Conservation (phyloP, 2,888 invertebrate species). For the Nemoura dubitans region DNA sequence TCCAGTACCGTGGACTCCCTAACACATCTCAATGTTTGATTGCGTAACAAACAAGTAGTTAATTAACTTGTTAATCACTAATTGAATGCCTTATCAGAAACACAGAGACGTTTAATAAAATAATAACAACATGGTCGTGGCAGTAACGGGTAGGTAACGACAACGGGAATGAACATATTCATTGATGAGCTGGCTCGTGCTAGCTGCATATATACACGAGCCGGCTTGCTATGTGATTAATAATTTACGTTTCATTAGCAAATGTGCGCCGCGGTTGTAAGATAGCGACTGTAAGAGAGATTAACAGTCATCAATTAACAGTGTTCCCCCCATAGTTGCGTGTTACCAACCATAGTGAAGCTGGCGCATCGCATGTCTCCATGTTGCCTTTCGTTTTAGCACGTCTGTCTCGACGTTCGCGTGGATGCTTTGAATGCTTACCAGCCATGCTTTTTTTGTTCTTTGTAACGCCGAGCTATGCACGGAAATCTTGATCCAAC, state of each 20-base stretch:
- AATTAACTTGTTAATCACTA: neutral
- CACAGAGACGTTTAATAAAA: neutral
- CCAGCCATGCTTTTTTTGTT: neutral
- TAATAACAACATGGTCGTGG: neutral
- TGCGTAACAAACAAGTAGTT: neutral
- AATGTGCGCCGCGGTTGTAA: conserved; percentile 19
- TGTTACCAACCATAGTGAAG: neutral
- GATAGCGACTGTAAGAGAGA: conserved; percentile 23
- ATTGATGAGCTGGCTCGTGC: neutral
- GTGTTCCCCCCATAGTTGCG: neutral
- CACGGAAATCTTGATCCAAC: neutral
- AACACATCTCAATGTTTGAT: too few relatives aligned
- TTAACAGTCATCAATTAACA: conserved; percentile 32
- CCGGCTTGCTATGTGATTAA: conserved; percentile 25
- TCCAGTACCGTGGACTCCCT: too few relatives aligned
- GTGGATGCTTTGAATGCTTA: neutral
- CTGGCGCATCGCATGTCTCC: neutral
- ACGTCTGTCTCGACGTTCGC: neutral
- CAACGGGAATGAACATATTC: neutral
- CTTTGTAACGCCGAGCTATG: neutral
- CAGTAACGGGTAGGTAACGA: too few relatives aligned
- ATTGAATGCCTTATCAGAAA: neutral
- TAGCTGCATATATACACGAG: neutral
- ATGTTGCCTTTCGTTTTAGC: neutral
- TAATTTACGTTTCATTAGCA: conserved; percentile 38